Evolutionary conservation across 2,888 invertebrate genomes (phyloP).

Genomic region (Clusia tigrina): DNA sequence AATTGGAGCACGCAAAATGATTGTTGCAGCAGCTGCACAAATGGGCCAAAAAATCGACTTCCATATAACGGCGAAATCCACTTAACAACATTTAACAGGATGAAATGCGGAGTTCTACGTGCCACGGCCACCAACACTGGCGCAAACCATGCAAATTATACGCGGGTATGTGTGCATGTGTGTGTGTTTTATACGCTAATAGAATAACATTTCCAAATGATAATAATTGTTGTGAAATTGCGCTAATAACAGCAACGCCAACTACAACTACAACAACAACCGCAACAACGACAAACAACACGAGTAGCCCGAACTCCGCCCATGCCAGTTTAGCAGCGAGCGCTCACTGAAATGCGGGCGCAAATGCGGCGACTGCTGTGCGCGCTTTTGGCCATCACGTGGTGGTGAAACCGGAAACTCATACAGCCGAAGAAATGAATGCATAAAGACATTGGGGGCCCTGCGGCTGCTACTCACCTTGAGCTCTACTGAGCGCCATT

Average conservation of each 20-base stretch:
- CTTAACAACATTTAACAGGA: slow-evolving; percentile 29
- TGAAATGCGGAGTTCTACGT: slow-evolving; percentile 16
- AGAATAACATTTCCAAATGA: slow-evolving; percentile 34
- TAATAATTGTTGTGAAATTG: slow-evolving; percentile 46
- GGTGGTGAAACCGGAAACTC: neutral
- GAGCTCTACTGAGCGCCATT: no score
- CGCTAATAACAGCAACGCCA: slow-evolving; percentile 36
- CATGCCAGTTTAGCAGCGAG: neutral
- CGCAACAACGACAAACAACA: no score
- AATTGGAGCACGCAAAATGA: neutral
- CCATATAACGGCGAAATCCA: slow-evolving; percentile 20
- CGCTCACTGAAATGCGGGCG: slow-evolving; percentile 1
- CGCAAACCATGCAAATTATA: slow-evolving; percentile 2
- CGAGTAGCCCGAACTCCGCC: neutral
- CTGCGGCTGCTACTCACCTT: no score
- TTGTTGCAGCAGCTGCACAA: slow-evolving; percentile 4
- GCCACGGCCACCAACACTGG: neutral
- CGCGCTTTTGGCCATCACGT: no score
- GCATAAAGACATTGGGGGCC: no score
- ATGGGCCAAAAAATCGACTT: slow-evolving; percentile 18
- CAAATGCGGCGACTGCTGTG: neutral
- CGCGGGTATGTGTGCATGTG: neutral
- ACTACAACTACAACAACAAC: slow-evolving; percentile 8
- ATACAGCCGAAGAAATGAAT: no score
- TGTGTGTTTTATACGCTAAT: slow-evolving; percentile 13